Base-by-base conservation (phyloP, 2,797 vertebrate genomes). In the Gastrophryne carolinensis region DNA sequence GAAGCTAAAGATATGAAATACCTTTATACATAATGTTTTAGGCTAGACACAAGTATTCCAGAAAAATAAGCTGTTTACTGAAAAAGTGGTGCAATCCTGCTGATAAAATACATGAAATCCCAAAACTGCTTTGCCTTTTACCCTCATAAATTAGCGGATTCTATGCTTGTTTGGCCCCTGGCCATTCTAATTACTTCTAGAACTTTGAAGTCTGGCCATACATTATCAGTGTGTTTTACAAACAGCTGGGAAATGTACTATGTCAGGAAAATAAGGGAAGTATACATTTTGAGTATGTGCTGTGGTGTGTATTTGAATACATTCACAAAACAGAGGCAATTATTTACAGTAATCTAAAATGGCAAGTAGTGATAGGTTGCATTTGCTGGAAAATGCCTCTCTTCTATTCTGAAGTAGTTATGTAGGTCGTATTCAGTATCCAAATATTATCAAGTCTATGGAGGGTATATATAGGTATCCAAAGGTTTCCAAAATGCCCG, bases 181-280 rank as follows among this genome's bases (percentile, higher is more conserved):
- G 68, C 68, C 68, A 58, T 71, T 13, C 29, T 60, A 50, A 49
- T 60, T 60, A 34, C 24, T 60, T 60, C 39, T 47, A 47, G 66
- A 44, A 57, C 52, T 41, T 57, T 68, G 50, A 68, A 68, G 65
- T 54, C 9, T 23, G 29, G 65, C 65, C 65, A 68, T 39, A 26
- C 19, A 19, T 53, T 68, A 68, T 68, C 50, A 68, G 49, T 17
- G 53, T 69, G 12, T 44, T 23, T 27, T 68, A 49, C 21, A 9
- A 60, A 60, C 68, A 71, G 68, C 68, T 71, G 68, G 39, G 50
- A 50, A 50, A 49, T 32, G 34, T 47, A 70, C 17, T n/a, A 17
- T 49, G 29, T 32, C 47, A 66, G 19, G 30, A 66, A 66, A 35
- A 65, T 12, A 2, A 34, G 27, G 9, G 12, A 50, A 34, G 30